Percentiles rank a stretch among this genome's conserved stretches.
These are phyloP conservation scores for Stictonetta naevosa DNA, from an alignment of 2,113 vertebrate species.

Conservation along the genomic window DNA sequence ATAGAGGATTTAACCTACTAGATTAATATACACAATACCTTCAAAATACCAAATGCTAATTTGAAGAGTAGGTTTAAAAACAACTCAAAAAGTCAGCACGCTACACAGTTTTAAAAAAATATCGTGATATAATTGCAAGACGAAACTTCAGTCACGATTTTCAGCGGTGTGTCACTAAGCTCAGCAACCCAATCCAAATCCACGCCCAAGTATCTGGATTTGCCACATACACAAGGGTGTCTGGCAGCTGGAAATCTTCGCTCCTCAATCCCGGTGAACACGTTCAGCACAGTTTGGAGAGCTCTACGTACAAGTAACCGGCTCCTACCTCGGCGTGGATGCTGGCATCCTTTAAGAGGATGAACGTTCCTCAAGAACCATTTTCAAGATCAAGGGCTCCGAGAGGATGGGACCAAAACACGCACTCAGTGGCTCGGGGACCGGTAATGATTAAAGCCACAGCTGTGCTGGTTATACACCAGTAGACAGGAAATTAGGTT, in stretches of 20 bases:
- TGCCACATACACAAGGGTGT: neutral
- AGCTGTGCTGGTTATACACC: neutral
- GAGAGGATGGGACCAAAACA: neutral
- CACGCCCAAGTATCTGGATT: neutral
- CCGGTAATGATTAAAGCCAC: neutral
- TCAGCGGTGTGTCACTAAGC: neutral
- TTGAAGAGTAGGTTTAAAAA: neutral
- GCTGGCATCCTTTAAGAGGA: neutral
- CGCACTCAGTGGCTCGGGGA: neutral
- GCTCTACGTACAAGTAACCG: neutral
- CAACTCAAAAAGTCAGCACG: rapidly evolving
- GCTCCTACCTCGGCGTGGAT: neutral
- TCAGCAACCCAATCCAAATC: neutral
- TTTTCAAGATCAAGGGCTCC: neutral
- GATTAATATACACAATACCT: neutral
- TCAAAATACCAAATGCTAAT: neutral
- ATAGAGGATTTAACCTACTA: neutral
- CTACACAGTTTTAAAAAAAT: neutral
- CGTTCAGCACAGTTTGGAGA: neutral
- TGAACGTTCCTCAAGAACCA: neutral
- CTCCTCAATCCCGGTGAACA: rapidly evolving
- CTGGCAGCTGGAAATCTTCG: neutral
- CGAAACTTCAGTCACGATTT: neutral
- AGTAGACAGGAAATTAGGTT: neutral
- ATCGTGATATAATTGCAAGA: neutral